Evolutionary conservation across 2,113 vertebrate species (phyloP).

Genomic region (Nothobranchius furzeri): DNA sequence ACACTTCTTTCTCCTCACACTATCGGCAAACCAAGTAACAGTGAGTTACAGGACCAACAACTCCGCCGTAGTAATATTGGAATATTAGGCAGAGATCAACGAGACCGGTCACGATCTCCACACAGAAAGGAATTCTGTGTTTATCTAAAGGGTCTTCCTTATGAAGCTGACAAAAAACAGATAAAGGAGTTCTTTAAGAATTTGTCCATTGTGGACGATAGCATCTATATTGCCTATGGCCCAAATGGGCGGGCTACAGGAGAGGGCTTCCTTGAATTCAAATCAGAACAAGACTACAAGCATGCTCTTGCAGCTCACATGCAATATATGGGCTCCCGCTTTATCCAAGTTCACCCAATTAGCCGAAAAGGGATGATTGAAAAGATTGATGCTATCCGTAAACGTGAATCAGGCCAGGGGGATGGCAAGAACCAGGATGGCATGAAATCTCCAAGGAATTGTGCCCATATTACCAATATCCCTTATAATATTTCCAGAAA

Average conservation of each 20-base stretch:
- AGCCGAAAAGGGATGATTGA: constrained; percentile 96
- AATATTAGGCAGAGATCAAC: constrained; percentile 78
- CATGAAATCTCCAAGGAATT: constrained; percentile 82
- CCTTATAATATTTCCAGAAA: constrained; percentile 95
- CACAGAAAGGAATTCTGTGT: constrained; percentile 94
- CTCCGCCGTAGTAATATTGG: constrained; percentile 70
- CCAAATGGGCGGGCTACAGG: constrained; percentile 96
- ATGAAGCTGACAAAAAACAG: constrained; percentile 96
- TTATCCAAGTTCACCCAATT: constrained; percentile 97
- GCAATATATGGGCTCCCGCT: constrained; percentile 97
- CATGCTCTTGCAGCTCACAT: constrained; percentile 93
- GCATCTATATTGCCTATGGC: constrained; percentile 95
- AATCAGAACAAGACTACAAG: constrained; percentile 92
- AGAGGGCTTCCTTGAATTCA: constrained; percentile 96
- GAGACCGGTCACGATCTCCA: constrained; percentile 92
- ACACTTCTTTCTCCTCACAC: constrained; percentile 75
- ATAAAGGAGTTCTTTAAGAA: constrained; percentile 98
- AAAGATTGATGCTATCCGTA: constrained; percentile 93
- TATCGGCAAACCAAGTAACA: constrained; percentile 67
- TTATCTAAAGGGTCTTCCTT: constrained; percentile 96
- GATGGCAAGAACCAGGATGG: constrained; percentile 89
- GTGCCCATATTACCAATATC: constrained; percentile 95
- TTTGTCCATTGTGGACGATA: constrained; percentile 93
- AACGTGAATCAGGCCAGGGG: constrained; percentile 82
- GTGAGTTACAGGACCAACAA: constrained; percentile 64